Percentiles rank a stretch among this genome's conserved stretches.
These are phyloP conservation scores for Leptinotarsa haldemani DNA, from an alignment of 2,888 invertebrate species.

Conservation along the genomic window DNA sequence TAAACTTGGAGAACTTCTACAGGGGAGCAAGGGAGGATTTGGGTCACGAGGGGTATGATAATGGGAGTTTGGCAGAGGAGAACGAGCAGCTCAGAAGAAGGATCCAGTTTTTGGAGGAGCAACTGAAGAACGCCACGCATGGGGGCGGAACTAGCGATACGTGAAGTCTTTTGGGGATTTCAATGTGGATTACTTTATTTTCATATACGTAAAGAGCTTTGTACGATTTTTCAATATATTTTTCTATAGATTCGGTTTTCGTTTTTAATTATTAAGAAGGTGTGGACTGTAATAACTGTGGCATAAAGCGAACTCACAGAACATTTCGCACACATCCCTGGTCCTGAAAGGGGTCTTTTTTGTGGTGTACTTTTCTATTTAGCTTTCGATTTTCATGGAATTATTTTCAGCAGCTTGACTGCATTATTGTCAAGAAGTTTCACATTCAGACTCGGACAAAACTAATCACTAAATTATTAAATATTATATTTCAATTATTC, in stretches of 20 bases:
- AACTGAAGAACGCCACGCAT: constrained; percentile 29
- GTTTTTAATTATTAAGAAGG: background rate
- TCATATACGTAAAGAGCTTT: constrained; percentile 3
- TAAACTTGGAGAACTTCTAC: constrained; percentile 56
- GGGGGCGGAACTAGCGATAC: constrained; percentile 3
- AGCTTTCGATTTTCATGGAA: too few relatives aligned
- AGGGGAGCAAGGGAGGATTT: constrained; percentile 49
- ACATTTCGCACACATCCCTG: too few relatives aligned
- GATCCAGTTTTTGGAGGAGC: constrained; percentile 66
- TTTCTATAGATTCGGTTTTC: background rate
- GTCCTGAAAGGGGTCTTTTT: too few relatives aligned
- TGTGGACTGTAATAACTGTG: background rate
- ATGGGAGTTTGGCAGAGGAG: constrained; percentile 64
- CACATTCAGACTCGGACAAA: too few relatives aligned
- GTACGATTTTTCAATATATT: constrained; percentile 17
- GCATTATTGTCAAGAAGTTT: too few relatives aligned
- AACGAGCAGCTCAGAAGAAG: constrained; percentile 68
- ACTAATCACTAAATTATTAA: too few relatives aligned
- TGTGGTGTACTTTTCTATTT: too few relatives aligned
- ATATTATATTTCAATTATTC: too few relatives aligned
- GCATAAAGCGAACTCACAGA: too few relatives aligned
- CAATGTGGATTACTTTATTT: background rate
- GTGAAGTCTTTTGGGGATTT: background rate
- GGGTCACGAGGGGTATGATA: constrained; percentile 62
- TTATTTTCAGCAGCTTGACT: too few relatives aligned